Conservation (phyloP, 2,888 invertebrate genomes). For the Conistra vaccinii region DNA sequence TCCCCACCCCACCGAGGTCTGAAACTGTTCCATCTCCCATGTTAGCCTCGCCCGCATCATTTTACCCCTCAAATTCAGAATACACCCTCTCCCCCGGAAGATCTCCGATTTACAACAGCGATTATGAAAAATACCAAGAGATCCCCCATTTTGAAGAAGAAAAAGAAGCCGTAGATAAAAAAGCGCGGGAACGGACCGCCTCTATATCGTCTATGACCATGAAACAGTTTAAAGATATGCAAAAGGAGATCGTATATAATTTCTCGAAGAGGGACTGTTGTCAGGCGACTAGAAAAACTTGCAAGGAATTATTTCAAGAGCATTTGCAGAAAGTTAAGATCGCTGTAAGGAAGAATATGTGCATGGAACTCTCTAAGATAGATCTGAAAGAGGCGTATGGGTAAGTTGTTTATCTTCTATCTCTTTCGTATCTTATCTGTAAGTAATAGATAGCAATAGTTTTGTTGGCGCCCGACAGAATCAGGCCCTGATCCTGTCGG, state of each 20-base stretch:
- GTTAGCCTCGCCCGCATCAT: conserved; percentile 68
- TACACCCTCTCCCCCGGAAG: conserved; percentile 77
- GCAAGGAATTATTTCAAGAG: conserved; percentile 79
- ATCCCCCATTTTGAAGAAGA: conserved; percentile 73
- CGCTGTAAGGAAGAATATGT: conserved; percentile 76
- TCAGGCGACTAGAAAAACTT: conserved; percentile 71
- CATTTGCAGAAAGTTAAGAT: conserved; percentile 74
- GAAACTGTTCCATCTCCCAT: conserved; percentile 80
- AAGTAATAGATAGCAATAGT: background rate
- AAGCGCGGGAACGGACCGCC: conserved; percentile 65
- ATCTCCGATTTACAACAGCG: conserved; percentile 77
- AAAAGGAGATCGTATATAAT: conserved; percentile 78
- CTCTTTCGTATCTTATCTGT: background rate
- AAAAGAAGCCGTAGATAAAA: conserved; percentile 65
- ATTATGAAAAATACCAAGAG: conserved; percentile 83
- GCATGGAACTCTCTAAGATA: conserved; percentile 77
- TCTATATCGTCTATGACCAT: conserved; percentile 76
- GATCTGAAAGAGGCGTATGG: conserved; percentile 79
- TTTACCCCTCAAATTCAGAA: conserved; percentile 75
- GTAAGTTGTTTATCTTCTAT: conserved; percentile 71
- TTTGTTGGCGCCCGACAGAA: background rate
- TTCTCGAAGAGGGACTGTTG: conserved; percentile 84
- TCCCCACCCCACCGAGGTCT: conserved; percentile 81
- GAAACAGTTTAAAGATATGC: conserved; percentile 84
- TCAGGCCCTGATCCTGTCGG: no score